Evolutionary conservation across 2,888 invertebrate species (phyloP).

Genomic region (Pteria penguin): DNA sequence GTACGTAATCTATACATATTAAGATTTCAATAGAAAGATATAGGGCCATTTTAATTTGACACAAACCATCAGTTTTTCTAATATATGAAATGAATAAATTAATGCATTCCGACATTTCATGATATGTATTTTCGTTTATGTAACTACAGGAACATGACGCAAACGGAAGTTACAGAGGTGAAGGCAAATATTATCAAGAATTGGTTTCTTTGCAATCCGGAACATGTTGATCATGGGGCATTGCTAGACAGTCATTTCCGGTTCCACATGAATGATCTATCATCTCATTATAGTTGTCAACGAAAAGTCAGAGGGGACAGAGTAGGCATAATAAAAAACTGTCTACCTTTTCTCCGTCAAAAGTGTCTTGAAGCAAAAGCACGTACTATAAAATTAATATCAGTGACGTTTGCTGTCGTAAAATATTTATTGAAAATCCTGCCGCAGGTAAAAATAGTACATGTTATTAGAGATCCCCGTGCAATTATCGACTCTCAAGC

Average conservation of each 20-base stretch:
- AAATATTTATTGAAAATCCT: conserved; percentile 1
- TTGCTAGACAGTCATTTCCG: background rate
- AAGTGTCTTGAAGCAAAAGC: background rate
- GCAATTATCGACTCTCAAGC: conserved; percentile 2
- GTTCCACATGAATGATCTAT: background rate
- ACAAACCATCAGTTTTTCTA: too few species aligned
- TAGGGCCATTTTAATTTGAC: too few species aligned
- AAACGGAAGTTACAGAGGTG: background rate
- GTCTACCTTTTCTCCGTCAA: background rate
- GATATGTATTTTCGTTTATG: too few species aligned
- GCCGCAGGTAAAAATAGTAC: background rate
- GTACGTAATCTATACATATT: too few species aligned
- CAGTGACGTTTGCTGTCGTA: background rate
- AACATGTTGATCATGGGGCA: background rate
- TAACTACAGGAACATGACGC: background rate
- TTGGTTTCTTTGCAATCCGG: conserved; percentile 7
- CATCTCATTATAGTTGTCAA: background rate
- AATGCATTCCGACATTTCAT: too few species aligned
- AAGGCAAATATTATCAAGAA: background rate
- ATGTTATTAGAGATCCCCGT: conserved; percentile 14
- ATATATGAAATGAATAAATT: too few species aligned
- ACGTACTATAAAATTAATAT: conserved; percentile 1
- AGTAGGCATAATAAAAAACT: background rate
- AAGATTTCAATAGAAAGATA: too few species aligned
- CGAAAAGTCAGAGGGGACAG: background rate